Evolutionary conservation across 30 jellyfish, hydroid and myxozoan genomes (phyloP).

Genomic region (Turritopsis dohrnii): DNA sequence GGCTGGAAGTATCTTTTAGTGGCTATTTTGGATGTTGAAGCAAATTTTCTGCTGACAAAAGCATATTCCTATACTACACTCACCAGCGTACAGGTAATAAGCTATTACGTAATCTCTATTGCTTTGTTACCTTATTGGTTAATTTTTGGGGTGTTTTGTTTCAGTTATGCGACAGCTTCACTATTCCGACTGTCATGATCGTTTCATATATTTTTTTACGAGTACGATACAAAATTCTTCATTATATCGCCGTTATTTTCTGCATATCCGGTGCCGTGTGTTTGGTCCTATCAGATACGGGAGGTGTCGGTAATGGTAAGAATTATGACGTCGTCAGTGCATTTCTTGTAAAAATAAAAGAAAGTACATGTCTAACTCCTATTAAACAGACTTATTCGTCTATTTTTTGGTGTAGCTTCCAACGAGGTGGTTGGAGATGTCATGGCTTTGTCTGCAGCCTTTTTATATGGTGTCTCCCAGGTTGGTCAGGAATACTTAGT

Average conservation of each 20-base stretch:
- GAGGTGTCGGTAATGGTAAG: conserved; percentile 69
- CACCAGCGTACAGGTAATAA: conserved; percentile 88
- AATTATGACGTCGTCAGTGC: background rate
- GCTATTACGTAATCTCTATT: background rate
- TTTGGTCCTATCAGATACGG: conserved; percentile 54
- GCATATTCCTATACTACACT: conserved; percentile 91
- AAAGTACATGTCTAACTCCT: too few relatives aligned
- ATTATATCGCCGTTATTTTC: conserved; percentile 75
- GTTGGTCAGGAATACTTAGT: conserved; percentile 93
- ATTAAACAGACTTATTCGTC: too few relatives aligned
- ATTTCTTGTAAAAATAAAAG: too few relatives aligned
- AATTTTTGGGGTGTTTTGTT: conserved; percentile 12
- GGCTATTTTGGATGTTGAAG: conserved; percentile 83
- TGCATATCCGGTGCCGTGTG: conserved; percentile 82
- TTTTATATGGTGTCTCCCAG: conserved; percentile 83
- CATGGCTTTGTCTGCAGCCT: conserved; percentile 77
- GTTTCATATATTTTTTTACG: conserved; percentile 70
- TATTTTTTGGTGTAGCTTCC: too few relatives aligned
- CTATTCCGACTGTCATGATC: conserved; percentile 87
- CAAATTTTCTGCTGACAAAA: conserved; percentile 70
- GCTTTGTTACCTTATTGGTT: background rate
- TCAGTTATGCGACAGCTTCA: conserved; percentile 92
- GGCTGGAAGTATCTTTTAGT: conserved; percentile 82
- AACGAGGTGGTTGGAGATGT: conserved; percentile 78
- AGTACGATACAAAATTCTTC: conserved; percentile 73